These are phyloP conservation scores for Myodes glareolus DNA, from an alignment of 2,113 vertebrate species.

Conservation along the genomic window DNA sequence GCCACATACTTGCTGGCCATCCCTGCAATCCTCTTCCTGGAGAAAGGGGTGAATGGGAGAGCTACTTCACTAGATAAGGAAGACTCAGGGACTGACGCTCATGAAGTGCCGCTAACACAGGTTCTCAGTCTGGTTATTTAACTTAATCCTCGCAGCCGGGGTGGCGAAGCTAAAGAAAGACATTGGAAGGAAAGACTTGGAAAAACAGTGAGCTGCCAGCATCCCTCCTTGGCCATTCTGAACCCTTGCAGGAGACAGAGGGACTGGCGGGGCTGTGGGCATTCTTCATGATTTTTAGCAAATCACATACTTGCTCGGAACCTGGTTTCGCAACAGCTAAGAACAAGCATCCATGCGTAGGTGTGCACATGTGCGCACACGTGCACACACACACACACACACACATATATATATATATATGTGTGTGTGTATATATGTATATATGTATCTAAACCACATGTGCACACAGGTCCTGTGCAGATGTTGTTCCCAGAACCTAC, in stretches of 20 bases:
- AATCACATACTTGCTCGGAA: neutral
- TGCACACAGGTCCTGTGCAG: neutral
- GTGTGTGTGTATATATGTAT: too few relatives aligned
- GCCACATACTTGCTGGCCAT: neutral
- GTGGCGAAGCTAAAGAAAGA: neutral
- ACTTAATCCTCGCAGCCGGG: neutral
- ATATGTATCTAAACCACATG: too few relatives aligned
- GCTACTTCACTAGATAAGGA: neutral
- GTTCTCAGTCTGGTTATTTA: neutral
- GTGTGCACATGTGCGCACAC: too few relatives aligned
- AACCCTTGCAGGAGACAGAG: neutral
- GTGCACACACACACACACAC: fast-evolving
- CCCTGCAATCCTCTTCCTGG: neutral
- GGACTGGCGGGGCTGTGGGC: neutral
- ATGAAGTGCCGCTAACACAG: too few relatives aligned
- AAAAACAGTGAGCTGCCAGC: neutral
- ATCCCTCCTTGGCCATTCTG: neutral
- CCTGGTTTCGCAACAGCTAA: neutral
- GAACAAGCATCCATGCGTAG: neutral
- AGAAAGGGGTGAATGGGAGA: neutral
- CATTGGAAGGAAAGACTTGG: too few relatives aligned
- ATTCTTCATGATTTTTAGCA: neutral
- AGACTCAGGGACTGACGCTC: neutral
- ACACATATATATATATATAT: too few relatives aligned
- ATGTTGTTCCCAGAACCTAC: neutral